Evolutionary conservation across 2,888 invertebrate genomes (phyloP).

Genomic region (Stratiomys singularior): DNA sequence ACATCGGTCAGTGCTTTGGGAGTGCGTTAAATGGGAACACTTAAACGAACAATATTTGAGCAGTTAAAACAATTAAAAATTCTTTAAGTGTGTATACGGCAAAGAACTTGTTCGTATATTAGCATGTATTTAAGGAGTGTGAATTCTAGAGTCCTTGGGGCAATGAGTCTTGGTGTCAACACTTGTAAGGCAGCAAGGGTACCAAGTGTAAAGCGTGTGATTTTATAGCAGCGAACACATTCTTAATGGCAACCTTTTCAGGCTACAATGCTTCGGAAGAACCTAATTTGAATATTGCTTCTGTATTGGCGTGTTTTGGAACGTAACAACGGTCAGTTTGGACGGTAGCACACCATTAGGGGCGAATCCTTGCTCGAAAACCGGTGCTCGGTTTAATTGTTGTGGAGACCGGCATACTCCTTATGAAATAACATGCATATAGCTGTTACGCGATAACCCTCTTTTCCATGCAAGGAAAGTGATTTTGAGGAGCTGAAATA

Average conservation of each 20-base stretch:
- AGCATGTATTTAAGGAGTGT: neutral
- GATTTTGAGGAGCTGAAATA: slow-evolving; percentile 37
- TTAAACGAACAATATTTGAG: neutral
- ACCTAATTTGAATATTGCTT: slow-evolving; percentile 32
- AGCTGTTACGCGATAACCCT: slow-evolving; percentile 11
- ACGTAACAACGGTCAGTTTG: slow-evolving; percentile 40
- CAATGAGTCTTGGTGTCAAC: neutral
- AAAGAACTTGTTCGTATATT: neutral
- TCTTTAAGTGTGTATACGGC: neutral
- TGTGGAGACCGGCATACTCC: slow-evolving; percentile 10
- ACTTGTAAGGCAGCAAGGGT: neutral
- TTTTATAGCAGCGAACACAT: slow-evolving; percentile 23
- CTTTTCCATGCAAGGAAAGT: slow-evolving; percentile 23
- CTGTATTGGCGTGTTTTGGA: slow-evolving; percentile 26
- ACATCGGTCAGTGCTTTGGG: neutral
- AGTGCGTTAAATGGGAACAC: slow-evolving; percentile 4
- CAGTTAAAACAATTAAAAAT: slow-evolving; percentile 12
- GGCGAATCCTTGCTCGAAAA: slow-evolving; percentile 17
- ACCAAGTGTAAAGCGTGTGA: neutral
- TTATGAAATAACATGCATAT: neutral
- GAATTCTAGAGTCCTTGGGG: neutral
- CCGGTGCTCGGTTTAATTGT: slow-evolving; percentile 20
- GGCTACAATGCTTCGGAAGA: neutral
- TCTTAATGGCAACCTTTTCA: neutral
- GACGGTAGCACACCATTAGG: neutral